Conservation (phyloP, 2,888 invertebrate species). For the Trissoscelio sp. region DNA sequence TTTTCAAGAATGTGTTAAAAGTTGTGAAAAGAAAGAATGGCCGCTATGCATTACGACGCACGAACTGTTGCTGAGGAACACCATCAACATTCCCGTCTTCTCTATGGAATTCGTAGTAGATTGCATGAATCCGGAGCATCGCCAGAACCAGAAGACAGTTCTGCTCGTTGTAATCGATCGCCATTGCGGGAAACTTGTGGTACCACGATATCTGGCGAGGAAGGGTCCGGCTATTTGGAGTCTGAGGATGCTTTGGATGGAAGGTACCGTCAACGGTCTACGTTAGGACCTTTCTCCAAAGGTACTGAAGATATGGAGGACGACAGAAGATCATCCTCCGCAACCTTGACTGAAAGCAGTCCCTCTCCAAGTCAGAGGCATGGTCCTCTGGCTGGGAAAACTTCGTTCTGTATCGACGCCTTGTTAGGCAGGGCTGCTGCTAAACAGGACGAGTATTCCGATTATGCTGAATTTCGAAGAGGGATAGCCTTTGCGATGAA, state of each 20-base stretch:
- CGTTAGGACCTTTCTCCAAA: slow-evolving; percentile 37
- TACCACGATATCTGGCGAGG: slow-evolving; percentile 65
- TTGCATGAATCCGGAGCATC: slow-evolving; percentile 73
- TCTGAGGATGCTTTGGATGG: slow-evolving; percentile 40
- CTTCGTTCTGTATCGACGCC: slow-evolving; percentile 96
- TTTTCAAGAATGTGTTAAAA: slow-evolving; percentile 42
- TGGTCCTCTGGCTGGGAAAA: slow-evolving; percentile 83
- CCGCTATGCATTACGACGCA: slow-evolving; percentile 80
- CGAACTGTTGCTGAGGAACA: slow-evolving; percentile 77
- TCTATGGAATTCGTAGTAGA: slow-evolving; percentile 74
- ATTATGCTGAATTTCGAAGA: slow-evolving; percentile 35
- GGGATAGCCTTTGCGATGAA: slow-evolving; percentile 17
- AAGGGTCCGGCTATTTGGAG: slow-evolving; percentile 59
- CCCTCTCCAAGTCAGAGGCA: slow-evolving; percentile 53
- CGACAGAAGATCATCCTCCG: slow-evolving; percentile 50
- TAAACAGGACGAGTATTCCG: slow-evolving; percentile 59
- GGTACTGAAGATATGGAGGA: slow-evolving; percentile 66
- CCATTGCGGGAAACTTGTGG: slow-evolving; percentile 66
- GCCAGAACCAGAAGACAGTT: slow-evolving; percentile 67
- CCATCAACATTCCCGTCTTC: slow-evolving; percentile 73
- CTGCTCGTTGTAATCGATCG: slow-evolving; percentile 60
- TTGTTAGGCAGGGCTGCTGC: slow-evolving; percentile 87
- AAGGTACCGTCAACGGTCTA: slow-evolving; percentile 32
- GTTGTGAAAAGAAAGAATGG: slow-evolving; percentile 64
- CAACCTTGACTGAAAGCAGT: slow-evolving; percentile 64